phyloP scores from a whole-genome alignment of 2,113 vertebrate genomes.

The Macrotus californicus region DNA sequence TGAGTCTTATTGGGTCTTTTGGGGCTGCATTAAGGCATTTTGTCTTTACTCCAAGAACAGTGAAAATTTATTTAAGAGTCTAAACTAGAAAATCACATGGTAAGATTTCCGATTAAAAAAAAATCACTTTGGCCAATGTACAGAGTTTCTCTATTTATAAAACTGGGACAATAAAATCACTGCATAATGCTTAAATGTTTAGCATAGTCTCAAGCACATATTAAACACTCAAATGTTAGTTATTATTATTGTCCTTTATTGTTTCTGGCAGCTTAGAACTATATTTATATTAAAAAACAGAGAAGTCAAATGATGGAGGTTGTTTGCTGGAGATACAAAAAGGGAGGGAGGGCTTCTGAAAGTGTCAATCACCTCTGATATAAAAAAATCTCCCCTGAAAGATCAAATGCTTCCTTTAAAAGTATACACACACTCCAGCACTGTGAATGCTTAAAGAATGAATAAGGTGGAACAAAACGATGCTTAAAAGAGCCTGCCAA shows the following conservation, averaged over 20 bases:
- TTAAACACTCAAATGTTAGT: neutral
- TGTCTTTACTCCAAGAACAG: neutral
- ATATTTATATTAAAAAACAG: neutral
- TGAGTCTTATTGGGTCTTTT: neutral
- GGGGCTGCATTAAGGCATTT: neutral
- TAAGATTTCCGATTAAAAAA: neutral
- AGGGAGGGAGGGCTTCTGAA: neutral
- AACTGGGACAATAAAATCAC: neutral
- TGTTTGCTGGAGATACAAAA: neutral
- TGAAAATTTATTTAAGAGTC: neutral
- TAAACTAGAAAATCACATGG: neutral
- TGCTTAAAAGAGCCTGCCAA: slow-evolving; percentile 4
- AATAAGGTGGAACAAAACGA: neutral
- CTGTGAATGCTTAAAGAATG: neutral
- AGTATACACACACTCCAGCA: neutral
- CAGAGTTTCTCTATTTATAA: neutral
- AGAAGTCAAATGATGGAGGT: neutral
- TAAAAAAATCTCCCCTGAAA: neutral
- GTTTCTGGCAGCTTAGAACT: neutral
- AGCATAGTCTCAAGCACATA: neutral
- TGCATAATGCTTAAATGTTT: neutral
- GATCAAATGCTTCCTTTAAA: slow-evolving; percentile 10
- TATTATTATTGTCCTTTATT: neutral
- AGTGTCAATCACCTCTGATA: neutral
- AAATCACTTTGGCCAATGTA: neutral